These are phyloP conservation scores for Prinia subflava DNA, from an alignment of 2,113 vertebrate species.

Conservation along the genomic window DNA sequence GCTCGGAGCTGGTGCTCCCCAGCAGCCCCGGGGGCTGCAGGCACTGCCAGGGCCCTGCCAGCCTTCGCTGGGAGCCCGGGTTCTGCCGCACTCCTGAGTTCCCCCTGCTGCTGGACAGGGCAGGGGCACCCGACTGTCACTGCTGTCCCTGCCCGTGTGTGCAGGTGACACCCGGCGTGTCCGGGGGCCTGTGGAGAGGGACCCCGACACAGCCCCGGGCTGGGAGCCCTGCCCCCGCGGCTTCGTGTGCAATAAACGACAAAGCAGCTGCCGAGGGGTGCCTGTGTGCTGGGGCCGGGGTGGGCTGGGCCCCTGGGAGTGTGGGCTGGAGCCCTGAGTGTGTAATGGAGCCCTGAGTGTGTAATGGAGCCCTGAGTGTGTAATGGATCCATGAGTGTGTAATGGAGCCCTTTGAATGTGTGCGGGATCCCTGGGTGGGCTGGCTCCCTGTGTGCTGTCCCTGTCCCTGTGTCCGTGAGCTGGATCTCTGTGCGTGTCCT, in stretches of 20 bases:
- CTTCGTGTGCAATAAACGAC: conserved; percentile 80
- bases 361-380: too few species aligned
- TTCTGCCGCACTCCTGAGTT: neutral
- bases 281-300: neutral
- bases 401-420: too few species aligned
- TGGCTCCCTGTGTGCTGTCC: neutral
- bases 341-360: too few species aligned
- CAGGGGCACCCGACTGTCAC: neutral
- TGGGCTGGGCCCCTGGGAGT: too few species aligned
- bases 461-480: too few species aligned
- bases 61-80: neutral
- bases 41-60: rapidly evolving
- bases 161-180: rapidly evolving
- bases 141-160: rapidly evolving
- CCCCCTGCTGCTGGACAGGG: rapidly evolving
- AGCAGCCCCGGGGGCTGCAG: rapidly evolving
- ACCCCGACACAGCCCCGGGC: neutral
- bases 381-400: too few species aligned
- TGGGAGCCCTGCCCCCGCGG: conserved; percentile 36
- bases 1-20: neutral
- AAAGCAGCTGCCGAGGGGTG: conserved; percentile 53
- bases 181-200: neutral
- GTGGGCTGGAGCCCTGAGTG: too few species aligned
- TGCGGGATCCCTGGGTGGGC: too few species aligned
- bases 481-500: neutral